Conservation (phyloP, 1,140 invertebrate species). For the Drepana arcuata region DNA sequence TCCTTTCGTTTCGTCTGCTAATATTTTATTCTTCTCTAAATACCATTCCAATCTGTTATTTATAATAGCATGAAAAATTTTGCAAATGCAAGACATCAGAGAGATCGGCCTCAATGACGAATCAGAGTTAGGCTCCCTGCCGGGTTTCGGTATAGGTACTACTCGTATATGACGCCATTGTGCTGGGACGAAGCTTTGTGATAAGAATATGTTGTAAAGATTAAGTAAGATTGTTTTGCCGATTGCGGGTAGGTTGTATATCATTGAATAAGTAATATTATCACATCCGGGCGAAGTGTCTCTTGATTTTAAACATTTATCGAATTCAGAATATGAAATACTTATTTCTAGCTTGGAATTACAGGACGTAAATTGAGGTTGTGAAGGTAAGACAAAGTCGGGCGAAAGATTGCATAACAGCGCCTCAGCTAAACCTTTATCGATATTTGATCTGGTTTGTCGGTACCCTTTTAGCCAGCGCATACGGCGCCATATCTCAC, state of each 20-base stretch:
- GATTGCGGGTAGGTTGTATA: slow-evolving; percentile 7
- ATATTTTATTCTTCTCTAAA: slow-evolving; percentile 4
- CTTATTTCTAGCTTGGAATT: slow-evolving; percentile 2
- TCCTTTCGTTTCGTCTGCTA: slow-evolving; percentile 2
- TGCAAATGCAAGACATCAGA: slow-evolving; percentile 23
- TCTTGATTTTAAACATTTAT: slow-evolving; percentile 9
- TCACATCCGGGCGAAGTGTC: slow-evolving; percentile 14
- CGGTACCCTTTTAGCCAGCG: slow-evolving; percentile 17
- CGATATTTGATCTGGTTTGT: background rate
- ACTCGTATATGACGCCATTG: slow-evolving; percentile 36
- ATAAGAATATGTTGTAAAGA: slow-evolving; percentile 13
- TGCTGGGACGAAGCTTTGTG: slow-evolving; percentile 11
- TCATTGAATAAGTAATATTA: slow-evolving; percentile 18
- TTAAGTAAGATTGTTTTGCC: slow-evolving; percentile 5
- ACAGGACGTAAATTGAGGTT: slow-evolving; percentile 3
- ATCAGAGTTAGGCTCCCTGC: slow-evolving; percentile 8
- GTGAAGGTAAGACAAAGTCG: slow-evolving; percentile 4
- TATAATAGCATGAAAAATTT: slow-evolving; percentile 22
- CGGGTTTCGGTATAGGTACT: slow-evolving; percentile 29
- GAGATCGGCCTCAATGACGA: slow-evolving; percentile 27
- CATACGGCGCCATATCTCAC: slow-evolving; percentile 17
- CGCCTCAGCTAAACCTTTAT: slow-evolving; percentile 1
- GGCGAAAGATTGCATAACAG: slow-evolving; percentile 10
- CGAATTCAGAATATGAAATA: slow-evolving; percentile 8
- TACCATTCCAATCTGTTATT: slow-evolving; percentile 10